Evolutionary conservation across 2,113 vertebrate species (phyloP).

Genomic region (Oriolus oriolus): DNA sequence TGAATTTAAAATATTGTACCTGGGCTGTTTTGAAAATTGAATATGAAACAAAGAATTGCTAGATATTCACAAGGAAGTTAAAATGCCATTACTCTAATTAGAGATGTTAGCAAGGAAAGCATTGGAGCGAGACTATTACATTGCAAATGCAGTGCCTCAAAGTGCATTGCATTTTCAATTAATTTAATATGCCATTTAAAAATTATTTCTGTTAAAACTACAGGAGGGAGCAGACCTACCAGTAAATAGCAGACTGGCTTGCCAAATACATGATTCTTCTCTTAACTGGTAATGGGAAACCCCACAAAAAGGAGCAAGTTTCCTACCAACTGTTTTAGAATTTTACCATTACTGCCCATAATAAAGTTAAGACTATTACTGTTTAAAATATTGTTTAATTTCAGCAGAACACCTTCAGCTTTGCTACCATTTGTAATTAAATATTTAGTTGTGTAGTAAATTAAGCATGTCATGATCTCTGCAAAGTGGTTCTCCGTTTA

Average conservation of each 20-base stretch:
- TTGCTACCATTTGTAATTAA: slow-evolving; percentile 65
- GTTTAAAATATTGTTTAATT: slow-evolving; percentile 50
- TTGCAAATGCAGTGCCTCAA: not conserved
- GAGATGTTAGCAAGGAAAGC: not conserved
- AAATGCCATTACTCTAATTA: not conserved
- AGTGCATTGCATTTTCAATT: not conserved
- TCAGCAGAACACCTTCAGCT: slow-evolving; percentile 51
- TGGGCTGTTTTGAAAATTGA: not conserved
- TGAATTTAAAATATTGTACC: not conserved
- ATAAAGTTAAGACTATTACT: slow-evolving; percentile 6
- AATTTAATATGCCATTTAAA: not conserved
- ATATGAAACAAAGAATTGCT: not conserved
- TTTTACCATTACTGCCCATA: not conserved
- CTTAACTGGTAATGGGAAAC: not conserved
- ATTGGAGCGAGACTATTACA: not conserved
- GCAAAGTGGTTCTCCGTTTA: slow-evolving; percentile 67
- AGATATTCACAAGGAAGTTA: not conserved
- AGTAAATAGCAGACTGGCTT: not conserved
- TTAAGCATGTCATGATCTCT: slow-evolving; percentile 61
- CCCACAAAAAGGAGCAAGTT: not conserved
- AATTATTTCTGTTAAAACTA: not conserved
- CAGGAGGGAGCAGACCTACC: not conserved
- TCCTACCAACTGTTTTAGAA: not conserved
- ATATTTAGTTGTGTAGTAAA: slow-evolving; percentile 72
- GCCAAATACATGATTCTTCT: not conserved